Evolutionary conservation across 2,888 invertebrate species (phyloP).

Genomic region (Ptychoptera contaminata): DNA sequence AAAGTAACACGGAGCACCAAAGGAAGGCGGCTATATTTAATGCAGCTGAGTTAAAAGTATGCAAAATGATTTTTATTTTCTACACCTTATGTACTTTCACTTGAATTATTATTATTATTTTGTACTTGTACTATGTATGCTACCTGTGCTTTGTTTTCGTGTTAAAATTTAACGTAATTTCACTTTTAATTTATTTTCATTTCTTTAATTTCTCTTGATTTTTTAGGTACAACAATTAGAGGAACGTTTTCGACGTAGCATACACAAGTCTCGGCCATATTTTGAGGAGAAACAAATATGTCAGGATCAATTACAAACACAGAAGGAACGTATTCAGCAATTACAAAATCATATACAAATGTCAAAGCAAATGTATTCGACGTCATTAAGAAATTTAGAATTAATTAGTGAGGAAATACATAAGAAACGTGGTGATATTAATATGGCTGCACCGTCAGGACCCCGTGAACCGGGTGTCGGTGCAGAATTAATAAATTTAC

Average conservation of each 20-base stretch:
- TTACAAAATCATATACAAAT: constrained; percentile 56
- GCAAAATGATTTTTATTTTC: constrained; percentile 5
- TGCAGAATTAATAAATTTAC: constrained; percentile 39
- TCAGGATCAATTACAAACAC: constrained; percentile 69
- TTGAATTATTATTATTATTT: constrained; percentile 1
- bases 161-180: background rate
- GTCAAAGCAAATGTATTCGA: constrained; percentile 67
- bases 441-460: constrained; percentile 21
- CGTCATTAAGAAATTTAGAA: constrained; percentile 69
- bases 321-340: constrained; percentile 68
- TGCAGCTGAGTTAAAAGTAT: constrained; percentile 60
- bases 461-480: constrained; percentile 56
- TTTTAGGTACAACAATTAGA: constrained; percentile 58
- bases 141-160: no score
- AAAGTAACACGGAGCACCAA: constrained; percentile 77
- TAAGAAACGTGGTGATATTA: constrained; percentile 26
- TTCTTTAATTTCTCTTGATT: background rate
- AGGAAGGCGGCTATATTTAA: constrained; percentile 64
- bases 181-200: background rate
- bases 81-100: background rate
- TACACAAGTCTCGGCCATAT: constrained; percentile 75
- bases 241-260: constrained; percentile 65
- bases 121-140: background rate
- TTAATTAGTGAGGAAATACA: constrained; percentile 88
- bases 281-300: constrained; percentile 82